Percentiles rank a stretch among this genome's conserved stretches.
Conservation (phyloP, 64 coral and sea anemone species). For the Porites lutea region DNA sequence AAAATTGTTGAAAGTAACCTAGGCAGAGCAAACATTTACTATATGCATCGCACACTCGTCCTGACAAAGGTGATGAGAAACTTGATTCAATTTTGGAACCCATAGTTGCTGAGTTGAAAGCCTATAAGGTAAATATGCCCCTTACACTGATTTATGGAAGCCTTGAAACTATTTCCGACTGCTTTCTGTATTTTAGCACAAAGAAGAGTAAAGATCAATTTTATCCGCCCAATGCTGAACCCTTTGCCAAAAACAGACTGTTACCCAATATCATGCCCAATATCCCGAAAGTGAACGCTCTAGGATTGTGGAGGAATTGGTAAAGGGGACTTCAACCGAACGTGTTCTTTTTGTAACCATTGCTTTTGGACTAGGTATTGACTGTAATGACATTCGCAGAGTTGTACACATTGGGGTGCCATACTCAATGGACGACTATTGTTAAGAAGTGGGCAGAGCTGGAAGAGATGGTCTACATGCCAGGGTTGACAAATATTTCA, state of each 20-base stretch:
- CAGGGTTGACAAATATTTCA: conserved; percentile 34
- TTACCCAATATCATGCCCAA: conserved; percentile 68
- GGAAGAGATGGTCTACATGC: conserved; percentile 62
- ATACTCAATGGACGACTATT: conserved; percentile 62
- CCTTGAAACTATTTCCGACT: conserved; percentile 56
- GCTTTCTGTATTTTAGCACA: conserved; percentile 53
- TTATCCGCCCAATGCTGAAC: conserved; percentile 5
- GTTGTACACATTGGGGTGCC: conserved; percentile 71
- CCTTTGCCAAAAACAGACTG: conserved; percentile 46
- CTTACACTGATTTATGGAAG: conserved; percentile 69
- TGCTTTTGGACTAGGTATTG: conserved; percentile 60
- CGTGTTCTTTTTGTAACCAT: conserved; percentile 44
- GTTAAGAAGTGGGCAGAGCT: conserved; percentile 27
- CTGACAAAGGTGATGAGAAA: conserved; percentile 49
- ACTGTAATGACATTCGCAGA: conserved; percentile 47
- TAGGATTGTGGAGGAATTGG: conserved; percentile 40
- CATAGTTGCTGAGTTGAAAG: conserved; percentile 32
- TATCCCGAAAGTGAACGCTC: conserved; percentile 46
- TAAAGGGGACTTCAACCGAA: conserved; percentile 33
- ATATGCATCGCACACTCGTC: conserved; percentile 36
- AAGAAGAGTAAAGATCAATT: conserved; percentile 44
- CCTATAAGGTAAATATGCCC: conserved; percentile 23
- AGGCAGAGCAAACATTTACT: conserved; percentile 67
- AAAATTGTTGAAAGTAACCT: conserved; percentile 23
- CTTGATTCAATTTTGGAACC: conserved; percentile 39